Percentiles rank a stretch among this genome's conserved stretches.
Evolutionary conservation across 2,797 vertebrate species (phyloP).

Genomic region (Sebastes hubbsi): DNA sequence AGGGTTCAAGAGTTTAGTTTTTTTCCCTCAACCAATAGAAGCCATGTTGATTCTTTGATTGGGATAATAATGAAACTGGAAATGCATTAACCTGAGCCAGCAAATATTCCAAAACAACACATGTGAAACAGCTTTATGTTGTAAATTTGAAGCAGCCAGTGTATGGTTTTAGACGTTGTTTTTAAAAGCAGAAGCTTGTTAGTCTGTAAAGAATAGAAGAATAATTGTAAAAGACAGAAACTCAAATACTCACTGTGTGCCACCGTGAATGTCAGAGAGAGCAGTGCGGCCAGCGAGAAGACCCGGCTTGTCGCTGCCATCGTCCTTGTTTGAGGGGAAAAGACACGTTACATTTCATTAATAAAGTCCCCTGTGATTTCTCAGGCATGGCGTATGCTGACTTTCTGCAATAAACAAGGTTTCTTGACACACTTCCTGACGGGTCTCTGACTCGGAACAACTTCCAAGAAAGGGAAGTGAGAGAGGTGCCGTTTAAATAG

Average conservation of each 20-base stretch:
- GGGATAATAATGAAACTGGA: background rate
- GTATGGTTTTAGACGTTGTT: background rate
- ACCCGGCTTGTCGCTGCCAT: constrained; percentile 12
- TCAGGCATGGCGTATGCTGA: background rate
- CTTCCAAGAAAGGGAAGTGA: constrained; percentile 51
- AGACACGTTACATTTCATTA: background rate
- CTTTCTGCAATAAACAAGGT: background rate
- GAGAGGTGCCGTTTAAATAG: background rate
- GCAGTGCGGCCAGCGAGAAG: constrained; percentile 5
- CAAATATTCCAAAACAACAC: background rate
- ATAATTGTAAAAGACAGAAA: no score
- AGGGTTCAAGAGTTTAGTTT: background rate
- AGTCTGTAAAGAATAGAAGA: background rate
- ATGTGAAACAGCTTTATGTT: background rate
- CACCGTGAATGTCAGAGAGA: background rate
- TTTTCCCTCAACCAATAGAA: no score
- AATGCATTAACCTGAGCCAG: background rate
- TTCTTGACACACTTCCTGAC: constrained; percentile 38
- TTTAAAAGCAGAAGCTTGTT: background rate
- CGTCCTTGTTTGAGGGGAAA: background rate
- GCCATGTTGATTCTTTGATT: background rate
- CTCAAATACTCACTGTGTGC: constrained; percentile 48
- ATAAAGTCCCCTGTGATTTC: background rate
- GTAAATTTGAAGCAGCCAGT: background rate
- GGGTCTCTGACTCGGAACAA: background rate